Percentiles rank a stretch among this genome's conserved stretches.
Evolutionary conservation across 2,113 vertebrate genomes (phyloP).

Genomic region (Tupaia chinensis): DNA sequence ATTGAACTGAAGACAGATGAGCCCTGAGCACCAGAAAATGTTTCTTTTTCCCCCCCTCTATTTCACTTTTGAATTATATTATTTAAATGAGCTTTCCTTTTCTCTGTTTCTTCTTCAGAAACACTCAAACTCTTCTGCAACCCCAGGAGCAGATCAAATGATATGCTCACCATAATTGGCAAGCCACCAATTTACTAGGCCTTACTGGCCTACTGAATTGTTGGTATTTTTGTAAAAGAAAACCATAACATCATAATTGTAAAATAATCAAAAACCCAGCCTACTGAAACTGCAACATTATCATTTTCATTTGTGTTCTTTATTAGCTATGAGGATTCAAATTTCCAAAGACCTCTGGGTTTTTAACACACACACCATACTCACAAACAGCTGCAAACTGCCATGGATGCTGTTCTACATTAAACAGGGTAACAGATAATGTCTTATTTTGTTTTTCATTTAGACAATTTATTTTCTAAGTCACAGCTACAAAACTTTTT

Average conservation of each 20-base stretch:
- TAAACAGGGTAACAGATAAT: constrained; percentile 36
- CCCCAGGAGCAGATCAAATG: constrained; percentile 42
- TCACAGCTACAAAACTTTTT: neutral
- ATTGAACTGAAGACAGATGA: neutral
- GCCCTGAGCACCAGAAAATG: neutral
- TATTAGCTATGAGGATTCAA: constrained; percentile 64
- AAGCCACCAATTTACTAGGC: constrained; percentile 53
- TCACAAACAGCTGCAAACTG: constrained; percentile 35
- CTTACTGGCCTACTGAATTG: constrained; percentile 61
- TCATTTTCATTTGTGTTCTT: constrained; percentile 70
- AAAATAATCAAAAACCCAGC: constrained; percentile 68
- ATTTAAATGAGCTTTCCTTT: constrained; percentile 41
- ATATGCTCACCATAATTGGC: neutral
- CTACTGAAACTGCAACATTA: constrained; percentile 66
- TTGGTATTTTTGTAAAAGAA: constrained; percentile 69
- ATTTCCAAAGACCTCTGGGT: constrained; percentile 58
- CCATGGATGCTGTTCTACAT: neutral
- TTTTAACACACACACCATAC: neutral
- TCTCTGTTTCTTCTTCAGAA: constrained; percentile 58
- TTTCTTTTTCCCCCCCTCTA: neutral
- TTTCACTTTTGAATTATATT: constrained; percentile 24
- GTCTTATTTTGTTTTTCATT: constrained; percentile 52
- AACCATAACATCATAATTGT: constrained; percentile 69
- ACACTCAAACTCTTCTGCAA: constrained; percentile 11
- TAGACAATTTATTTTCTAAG: constrained; percentile 30